These are phyloP conservation scores for Cyphomyrus plagiostoma DNA, from an alignment of 2,113 vertebrate genomes.

Conservation along the genomic window DNA sequence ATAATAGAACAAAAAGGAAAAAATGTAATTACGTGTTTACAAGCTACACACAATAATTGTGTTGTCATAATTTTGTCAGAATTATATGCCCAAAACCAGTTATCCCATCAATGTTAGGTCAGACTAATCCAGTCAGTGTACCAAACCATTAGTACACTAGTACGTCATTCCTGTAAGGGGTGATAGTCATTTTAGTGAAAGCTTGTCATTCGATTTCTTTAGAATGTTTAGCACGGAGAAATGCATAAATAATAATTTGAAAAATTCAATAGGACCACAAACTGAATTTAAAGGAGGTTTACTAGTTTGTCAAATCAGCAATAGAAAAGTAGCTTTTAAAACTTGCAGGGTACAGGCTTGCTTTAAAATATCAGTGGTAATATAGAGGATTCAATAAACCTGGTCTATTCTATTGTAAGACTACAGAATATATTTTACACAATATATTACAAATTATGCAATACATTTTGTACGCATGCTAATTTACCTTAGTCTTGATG, in stretches of 20 bases:
- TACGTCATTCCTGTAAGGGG: background rate
- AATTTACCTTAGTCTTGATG: background rate
- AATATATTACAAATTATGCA: background rate
- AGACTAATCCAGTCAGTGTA: background rate
- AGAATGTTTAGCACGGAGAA: background rate
- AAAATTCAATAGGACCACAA: background rate
- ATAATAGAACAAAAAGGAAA: background rate
- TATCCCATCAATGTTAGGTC: background rate
- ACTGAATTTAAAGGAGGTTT: background rate
- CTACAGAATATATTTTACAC: background rate
- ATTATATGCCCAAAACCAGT: background rate
- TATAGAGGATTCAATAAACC: background rate
- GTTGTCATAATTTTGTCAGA: background rate
- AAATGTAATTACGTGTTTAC: background rate
- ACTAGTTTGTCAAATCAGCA: background rate
- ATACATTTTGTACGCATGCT: background rate
- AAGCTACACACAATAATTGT: background rate
- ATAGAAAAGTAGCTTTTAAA: background rate
- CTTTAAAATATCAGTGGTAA: background rate
- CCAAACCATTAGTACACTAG: background rate
- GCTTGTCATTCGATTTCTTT: background rate
- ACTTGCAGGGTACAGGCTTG: background rate
- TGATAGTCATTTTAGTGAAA: background rate
- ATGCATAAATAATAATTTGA: background rate
- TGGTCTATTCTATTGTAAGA: background rate